Conservation (phyloP, 2,797 vertebrate genomes). For the Mormyrus hasselquistii region DNA sequence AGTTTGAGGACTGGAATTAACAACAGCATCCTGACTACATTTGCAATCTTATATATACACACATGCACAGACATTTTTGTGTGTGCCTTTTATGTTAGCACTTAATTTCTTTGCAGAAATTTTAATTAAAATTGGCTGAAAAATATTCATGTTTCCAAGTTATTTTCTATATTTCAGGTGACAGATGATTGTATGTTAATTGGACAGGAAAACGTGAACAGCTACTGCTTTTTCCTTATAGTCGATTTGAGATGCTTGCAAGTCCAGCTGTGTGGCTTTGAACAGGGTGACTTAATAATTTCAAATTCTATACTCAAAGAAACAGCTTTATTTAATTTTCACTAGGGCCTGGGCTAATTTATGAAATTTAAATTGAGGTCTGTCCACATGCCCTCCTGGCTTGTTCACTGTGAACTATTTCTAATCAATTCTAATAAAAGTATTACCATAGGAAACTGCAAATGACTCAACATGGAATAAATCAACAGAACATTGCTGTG, state of each 20-base stretch:
- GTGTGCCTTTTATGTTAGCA: background rate
- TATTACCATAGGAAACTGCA: background rate
- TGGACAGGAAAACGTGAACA: background rate
- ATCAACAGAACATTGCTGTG: background rate
- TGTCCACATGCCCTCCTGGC: constrained; percentile 30
- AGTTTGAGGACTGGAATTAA: background rate
- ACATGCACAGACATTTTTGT: background rate
- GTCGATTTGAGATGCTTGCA: constrained; percentile 43
- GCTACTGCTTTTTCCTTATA: constrained; percentile 31
- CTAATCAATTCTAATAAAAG: constrained; percentile 15
- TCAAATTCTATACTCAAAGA: background rate
- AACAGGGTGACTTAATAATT: constrained; percentile 24
- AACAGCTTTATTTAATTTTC: constrained; percentile 45
- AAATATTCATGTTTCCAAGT: background rate
- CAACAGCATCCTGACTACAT: background rate
- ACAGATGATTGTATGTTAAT: background rate
- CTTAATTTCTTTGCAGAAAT: background rate
- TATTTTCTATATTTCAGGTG: background rate
- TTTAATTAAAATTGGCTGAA: background rate
- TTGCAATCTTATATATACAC: background rate
- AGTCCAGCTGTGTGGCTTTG: constrained; percentile 52
- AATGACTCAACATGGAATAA: constrained; percentile 4
- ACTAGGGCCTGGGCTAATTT: constrained; percentile 26
- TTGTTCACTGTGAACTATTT: background rate
- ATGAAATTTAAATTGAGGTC: constrained; percentile 20